These are phyloP conservation scores for Masticophis lateralis DNA, from an alignment of 2,797 vertebrate genomes.

Conservation along the genomic window DNA sequence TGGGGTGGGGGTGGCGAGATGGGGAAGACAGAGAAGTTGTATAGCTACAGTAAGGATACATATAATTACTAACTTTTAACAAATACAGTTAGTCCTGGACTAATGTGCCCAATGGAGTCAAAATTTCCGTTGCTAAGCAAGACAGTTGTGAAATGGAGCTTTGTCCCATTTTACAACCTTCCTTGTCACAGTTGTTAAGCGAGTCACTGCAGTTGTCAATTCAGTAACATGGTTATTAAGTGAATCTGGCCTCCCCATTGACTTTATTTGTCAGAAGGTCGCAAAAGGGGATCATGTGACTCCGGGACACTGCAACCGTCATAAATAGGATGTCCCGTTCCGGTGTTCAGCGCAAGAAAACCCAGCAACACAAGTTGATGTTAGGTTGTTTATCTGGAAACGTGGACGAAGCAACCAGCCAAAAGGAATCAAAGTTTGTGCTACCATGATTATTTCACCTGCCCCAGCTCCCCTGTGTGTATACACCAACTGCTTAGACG, in stretches of 20 bases:
- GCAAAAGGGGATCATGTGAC: neutral
- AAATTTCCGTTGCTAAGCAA: too few species aligned
- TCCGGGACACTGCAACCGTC: neutral
- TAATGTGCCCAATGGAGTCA: too few species aligned
- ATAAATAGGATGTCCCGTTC: neutral
- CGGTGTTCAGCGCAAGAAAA: too few species aligned
- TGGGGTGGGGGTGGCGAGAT: neutral
- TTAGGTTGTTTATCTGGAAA: too few species aligned
- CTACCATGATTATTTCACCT: too few species aligned
- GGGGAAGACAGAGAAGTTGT: neutral
- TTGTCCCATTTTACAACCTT: neutral
- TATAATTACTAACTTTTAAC: neutral
- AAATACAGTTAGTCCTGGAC: too few species aligned
- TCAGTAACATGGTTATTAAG: neutral
- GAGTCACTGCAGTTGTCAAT: neutral
- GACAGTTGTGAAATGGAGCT: too few species aligned
- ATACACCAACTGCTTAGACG: too few species aligned
- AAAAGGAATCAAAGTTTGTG: too few species aligned
- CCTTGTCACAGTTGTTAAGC: neutral
- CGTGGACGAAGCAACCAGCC: too few species aligned
- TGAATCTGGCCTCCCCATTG: neutral
- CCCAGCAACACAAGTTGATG: too few species aligned
- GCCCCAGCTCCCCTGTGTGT: too few species aligned
- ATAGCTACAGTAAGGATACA: neutral
- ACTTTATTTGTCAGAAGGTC: neutral